Percentiles rank a stretch among this genome's conserved stretches.
phyloP scores from a whole-genome alignment of 2,113 vertebrate genomes.

The Diadophis punctatus region DNA sequence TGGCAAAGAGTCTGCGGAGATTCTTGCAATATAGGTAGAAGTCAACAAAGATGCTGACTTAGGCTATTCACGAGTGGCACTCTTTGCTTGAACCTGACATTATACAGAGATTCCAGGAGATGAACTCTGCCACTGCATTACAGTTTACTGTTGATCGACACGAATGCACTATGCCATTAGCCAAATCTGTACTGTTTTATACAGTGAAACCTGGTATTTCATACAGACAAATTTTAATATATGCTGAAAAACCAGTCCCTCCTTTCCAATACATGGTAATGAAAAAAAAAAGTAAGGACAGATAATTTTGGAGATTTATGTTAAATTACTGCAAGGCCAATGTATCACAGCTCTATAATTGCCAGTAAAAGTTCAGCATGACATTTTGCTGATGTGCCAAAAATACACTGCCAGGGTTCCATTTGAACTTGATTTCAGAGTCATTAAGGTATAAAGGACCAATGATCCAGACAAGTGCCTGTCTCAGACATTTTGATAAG shows the following conservation, averaged over 20 bases:
- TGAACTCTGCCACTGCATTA: not conserved
- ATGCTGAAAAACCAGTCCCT: not conserved
- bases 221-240: slow-evolving; percentile 24
- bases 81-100: not conserved
- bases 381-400: slow-evolving; percentile 67
- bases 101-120: not conserved
- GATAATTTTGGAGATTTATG: slow-evolving; percentile 33
- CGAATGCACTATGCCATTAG: not conserved
- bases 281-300: not conserved
- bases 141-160: not conserved
- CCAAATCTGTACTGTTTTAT: slow-evolving; percentile 16
- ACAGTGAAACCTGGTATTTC: not conserved
- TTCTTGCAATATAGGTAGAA: not conserved
- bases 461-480: slow-evolving; percentile 57
- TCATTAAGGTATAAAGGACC: slow-evolving; percentile 55
- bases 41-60: not conserved
- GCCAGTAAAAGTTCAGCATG: slow-evolving; percentile 68
- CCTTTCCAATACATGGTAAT: not conserved
- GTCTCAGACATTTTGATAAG: slow-evolving; percentile 66
- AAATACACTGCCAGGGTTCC: slow-evolving; percentile 61
- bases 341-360: slow-evolving; percentile 60
- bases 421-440: slow-evolving; percentile 55
- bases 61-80: not conserved
- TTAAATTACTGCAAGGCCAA: slow-evolving; percentile 40
- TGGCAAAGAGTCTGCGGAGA: not conserved